These are phyloP conservation scores for Ephialtes manifestator DNA, from an alignment of 2,888 invertebrate genomes.

Conservation along the genomic window DNA sequence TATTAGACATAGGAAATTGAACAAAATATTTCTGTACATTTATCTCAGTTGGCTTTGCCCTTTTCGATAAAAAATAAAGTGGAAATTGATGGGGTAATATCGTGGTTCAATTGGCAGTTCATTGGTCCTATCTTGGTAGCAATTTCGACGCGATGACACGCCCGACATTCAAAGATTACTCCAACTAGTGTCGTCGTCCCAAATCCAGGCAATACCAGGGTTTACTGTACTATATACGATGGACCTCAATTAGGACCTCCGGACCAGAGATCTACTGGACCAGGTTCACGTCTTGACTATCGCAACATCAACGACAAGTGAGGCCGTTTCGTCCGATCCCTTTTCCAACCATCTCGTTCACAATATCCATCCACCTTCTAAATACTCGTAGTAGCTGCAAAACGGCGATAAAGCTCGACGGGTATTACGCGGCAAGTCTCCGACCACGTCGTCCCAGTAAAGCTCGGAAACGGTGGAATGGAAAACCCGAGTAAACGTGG, in stretches of 20 bases:
- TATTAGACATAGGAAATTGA: neutral
- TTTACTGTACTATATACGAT: slow-evolving; percentile 16
- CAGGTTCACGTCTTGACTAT: slow-evolving; percentile 28
- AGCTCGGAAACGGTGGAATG: slow-evolving; percentile 53
- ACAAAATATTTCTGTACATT: neutral
- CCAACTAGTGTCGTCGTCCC: neutral
- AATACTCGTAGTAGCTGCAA: slow-evolving; percentile 69
- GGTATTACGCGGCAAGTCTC: slow-evolving; percentile 43
- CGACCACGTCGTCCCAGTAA: slow-evolving; percentile 55
- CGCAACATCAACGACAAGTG: slow-evolving; percentile 35
- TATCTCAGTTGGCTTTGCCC: neutral
- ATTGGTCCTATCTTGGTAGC: neutral
- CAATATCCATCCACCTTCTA: slow-evolving; percentile 47
- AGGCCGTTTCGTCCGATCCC: slow-evolving; percentile 40
- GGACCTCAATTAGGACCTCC: slow-evolving; percentile 63
- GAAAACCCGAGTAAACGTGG: slow-evolving; percentile 30
- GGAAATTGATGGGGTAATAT: neutral
- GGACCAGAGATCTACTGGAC: slow-evolving; percentile 21
- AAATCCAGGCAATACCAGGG: slow-evolving; percentile 15
- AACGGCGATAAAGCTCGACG: slow-evolving; percentile 71
- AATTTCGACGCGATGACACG: neutral
- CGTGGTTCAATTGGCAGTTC: neutral
- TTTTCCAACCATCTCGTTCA: slow-evolving; percentile 29
- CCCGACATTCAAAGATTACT: slow-evolving; percentile 1
- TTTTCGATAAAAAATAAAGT: neutral